A percentile compares a stretch with the other conserved stretches of the same genome.
phyloP scores from a whole-genome alignment of 2,888 invertebrate genomes.

The Caenorhabditis angaria region DNA sequence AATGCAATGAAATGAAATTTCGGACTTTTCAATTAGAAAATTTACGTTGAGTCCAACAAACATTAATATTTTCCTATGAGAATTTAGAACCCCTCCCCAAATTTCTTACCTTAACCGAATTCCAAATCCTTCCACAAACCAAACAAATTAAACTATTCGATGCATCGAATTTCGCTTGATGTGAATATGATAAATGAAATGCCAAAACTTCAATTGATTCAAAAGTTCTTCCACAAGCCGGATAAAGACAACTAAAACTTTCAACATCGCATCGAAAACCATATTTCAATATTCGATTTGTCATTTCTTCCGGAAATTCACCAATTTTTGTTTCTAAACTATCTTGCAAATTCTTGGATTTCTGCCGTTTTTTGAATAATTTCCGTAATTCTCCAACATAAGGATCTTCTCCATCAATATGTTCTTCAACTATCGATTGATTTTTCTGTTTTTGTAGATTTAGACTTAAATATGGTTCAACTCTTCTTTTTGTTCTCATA shows the following conservation, averaged over 20 bases:
- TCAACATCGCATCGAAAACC: constrained; percentile 15
- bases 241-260: constrained; percentile 18
- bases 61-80: too few species aligned
- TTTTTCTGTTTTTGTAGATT: neutral
- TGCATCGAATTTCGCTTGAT: constrained; percentile 34
- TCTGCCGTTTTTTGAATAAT: neutral
- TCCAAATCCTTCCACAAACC: constrained; percentile 50
- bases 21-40: too few species aligned
- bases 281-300: neutral
- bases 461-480: neutral
- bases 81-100: neutral
- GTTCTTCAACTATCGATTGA: neutral
- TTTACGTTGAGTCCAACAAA: too few species aligned
- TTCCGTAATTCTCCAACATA: neutral
- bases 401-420: neutral
- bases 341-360: neutral
- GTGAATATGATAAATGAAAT: constrained; percentile 54
- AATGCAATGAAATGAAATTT: too few species aligned
- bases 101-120: constrained; percentile 36
- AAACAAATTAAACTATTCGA: constrained; percentile 33
- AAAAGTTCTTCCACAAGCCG: constrained; percentile 30
- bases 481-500: neutral
- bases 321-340: neutral
- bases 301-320: neutral
- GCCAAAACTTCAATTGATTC: constrained; percentile 46